A percentile compares a stretch with the other conserved stretches of the same genome.
These are phyloP conservation scores for Heteropelma amictum DNA, from an alignment of 2,888 invertebrate species.

Conservation along the genomic window DNA sequence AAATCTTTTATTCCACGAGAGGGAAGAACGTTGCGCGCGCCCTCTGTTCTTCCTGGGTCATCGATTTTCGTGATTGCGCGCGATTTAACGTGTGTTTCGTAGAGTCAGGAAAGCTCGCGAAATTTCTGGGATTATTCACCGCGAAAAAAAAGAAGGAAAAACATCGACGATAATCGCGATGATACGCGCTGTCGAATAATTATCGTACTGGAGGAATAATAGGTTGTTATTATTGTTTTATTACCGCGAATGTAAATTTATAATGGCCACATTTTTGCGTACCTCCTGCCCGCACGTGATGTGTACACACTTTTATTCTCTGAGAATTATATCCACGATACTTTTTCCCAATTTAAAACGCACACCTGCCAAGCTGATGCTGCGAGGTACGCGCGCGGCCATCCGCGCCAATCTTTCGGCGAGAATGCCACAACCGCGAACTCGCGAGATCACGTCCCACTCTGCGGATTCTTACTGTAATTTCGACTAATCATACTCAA, in stretches of 20 bases:
- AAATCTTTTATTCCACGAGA: too few relatives aligned
- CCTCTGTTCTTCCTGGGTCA: too few relatives aligned
- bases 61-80: too few relatives aligned
- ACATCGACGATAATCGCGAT: too few relatives aligned
- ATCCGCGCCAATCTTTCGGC: slow-evolving; percentile 12
- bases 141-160: too few relatives aligned
- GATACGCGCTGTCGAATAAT: too few relatives aligned
- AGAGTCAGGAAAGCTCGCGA: too few relatives aligned
- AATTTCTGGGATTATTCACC: too few relatives aligned
- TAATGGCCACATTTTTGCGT: slow-evolving; percentile 15
- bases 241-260: slow-evolving; percentile 1
- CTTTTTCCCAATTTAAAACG: slow-evolving; percentile 44
- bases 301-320: neutral
- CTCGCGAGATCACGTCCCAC: slow-evolving; percentile 39
- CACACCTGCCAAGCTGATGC: slow-evolving; percentile 39
- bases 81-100: too few relatives aligned
- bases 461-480: slow-evolving; percentile 25
- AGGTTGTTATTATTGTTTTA: too few relatives aligned
- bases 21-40: too few relatives aligned
- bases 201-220: too few relatives aligned
- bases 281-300: neutral
- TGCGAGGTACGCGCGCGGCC: slow-evolving; percentile 15
- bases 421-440: slow-evolving; percentile 49
- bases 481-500: slow-evolving; percentile 24
- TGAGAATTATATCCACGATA: neutral